These are phyloP conservation scores for Gymnothorax javanicus DNA, from an alignment of 2,797 vertebrate species.

Conservation along the genomic window DNA sequence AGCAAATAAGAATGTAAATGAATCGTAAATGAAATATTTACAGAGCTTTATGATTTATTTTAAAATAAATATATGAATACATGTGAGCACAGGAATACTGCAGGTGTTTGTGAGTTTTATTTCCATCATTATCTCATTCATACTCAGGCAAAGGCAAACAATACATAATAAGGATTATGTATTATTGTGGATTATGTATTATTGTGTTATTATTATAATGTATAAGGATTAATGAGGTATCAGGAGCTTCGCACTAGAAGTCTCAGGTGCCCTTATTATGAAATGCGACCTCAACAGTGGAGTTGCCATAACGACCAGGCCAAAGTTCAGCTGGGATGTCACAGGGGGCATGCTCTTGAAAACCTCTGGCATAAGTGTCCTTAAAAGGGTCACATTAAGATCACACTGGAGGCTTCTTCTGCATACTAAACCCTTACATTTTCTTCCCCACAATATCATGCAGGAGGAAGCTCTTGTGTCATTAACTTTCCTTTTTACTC, in stretches of 20 bases:
- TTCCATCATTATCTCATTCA: not conserved
- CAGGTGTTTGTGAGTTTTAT: not conserved
- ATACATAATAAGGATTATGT: not conserved
- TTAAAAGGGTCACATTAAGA: conserved; percentile 17
- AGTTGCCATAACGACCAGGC: conserved; percentile 24
- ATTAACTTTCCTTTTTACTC: not conserved
- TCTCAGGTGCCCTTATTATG: not conserved
- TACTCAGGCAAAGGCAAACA: not conserved
- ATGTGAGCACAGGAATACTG: not conserved
- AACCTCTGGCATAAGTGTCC: not conserved
- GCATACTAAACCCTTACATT: not conserved
- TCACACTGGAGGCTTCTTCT: conserved; percentile 9
- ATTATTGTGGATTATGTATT: not conserved
- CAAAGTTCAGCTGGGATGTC: conserved; percentile 6
- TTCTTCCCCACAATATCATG: not conserved
- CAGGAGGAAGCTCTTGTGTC: not conserved
- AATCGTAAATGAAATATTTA: not conserved
- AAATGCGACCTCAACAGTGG: not conserved
- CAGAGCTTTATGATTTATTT: not conserved
- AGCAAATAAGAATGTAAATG: not conserved
- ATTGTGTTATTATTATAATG: too few relatives aligned
- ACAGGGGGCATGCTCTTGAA: not conserved
- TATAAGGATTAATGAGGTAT: not conserved
- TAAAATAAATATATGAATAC: not conserved
- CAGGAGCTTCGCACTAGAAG: not conserved